Conservation (phyloP, 1,140 invertebrate species). For the Apolygus lucorum region DNA sequence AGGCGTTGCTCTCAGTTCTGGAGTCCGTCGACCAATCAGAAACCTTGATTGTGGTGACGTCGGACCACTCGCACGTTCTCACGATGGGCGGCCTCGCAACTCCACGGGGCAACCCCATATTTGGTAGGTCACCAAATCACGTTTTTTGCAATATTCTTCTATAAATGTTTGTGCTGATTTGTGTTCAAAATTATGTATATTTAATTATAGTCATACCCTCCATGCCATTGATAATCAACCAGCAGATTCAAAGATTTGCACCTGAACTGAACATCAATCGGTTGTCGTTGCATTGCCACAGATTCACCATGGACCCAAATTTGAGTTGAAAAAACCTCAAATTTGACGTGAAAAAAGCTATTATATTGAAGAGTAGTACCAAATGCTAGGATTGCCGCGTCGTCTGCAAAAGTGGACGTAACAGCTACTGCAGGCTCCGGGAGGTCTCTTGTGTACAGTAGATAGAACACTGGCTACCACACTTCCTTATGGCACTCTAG, state of each 20-base stretch:
- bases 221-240: too few relatives aligned
- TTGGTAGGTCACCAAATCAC: conserved; percentile 48
- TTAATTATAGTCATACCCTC: too few relatives aligned
- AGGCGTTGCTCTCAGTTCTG: conserved; percentile 58
- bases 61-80: conserved; percentile 74
- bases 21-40: conserved; percentile 58
- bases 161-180: too few relatives aligned
- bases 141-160: too few relatives aligned
- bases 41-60: conserved; percentile 67
- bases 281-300: too few relatives aligned
- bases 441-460: conserved; percentile 1
- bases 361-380: too few relatives aligned
- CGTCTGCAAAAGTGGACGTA: conserved; percentile 3
- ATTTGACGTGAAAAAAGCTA: too few relatives aligned
- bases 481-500: conserved; percentile 1
- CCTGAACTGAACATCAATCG: too few relatives aligned
- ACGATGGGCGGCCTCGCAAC: conserved; percentile 63
- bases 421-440: background rate
- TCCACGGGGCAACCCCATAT: conserved; percentile 54
- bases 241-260: too few relatives aligned
- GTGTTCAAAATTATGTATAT: too few relatives aligned
- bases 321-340: too few relatives aligned
- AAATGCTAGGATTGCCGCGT: conserved; percentile 10
- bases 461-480: conserved; percentile 1
- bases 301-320: too few relatives aligned